A percentile compares a stretch with the other conserved stretches of the same genome.
phyloP scores from a whole-genome alignment of 2,888 invertebrate genomes.

The Imbricaverruca yamaguchii region DNA sequence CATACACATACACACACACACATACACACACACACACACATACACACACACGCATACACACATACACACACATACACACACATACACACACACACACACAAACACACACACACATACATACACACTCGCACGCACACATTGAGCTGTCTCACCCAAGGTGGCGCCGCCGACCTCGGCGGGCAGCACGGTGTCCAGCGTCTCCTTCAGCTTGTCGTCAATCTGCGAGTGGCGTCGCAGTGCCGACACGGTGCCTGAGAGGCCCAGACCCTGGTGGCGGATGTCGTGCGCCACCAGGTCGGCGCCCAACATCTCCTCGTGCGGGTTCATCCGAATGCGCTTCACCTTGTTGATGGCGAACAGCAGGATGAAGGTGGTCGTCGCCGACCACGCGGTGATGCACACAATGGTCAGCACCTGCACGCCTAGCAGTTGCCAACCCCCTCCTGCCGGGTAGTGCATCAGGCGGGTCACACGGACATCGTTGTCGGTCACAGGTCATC shows the following conservation, averaged over 20 bases:
- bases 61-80: no score
- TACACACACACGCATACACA: no score
- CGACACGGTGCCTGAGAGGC: constrained; percentile 40
- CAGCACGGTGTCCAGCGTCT: background rate
- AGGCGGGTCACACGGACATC: no score
- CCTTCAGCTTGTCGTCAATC: background rate
- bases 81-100: no score
- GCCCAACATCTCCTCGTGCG: constrained; percentile 75
- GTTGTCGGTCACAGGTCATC: no score
- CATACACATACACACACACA: no score
- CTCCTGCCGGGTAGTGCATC: constrained; percentile 61
- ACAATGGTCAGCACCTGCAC: constrained; percentile 66
- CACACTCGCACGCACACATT: no score
- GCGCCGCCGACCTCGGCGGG: background rate
- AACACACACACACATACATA: no score
- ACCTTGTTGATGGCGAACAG: constrained; percentile 68
- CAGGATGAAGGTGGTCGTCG: constrained; percentile 58
- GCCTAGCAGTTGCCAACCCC: constrained; percentile 79
- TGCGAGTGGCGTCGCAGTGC: constrained; percentile 35
- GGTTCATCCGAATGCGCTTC: constrained; percentile 74
- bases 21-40: no score
- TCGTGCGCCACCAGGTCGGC: constrained; percentile 83
- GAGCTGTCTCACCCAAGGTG: no score
- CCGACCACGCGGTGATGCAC: constrained; percentile 66
- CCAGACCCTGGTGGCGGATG: constrained; percentile 54